Evolutionary conservation across 2,113 vertebrate species (phyloP).

Genomic region (Stercorarius parasiticus): DNA sequence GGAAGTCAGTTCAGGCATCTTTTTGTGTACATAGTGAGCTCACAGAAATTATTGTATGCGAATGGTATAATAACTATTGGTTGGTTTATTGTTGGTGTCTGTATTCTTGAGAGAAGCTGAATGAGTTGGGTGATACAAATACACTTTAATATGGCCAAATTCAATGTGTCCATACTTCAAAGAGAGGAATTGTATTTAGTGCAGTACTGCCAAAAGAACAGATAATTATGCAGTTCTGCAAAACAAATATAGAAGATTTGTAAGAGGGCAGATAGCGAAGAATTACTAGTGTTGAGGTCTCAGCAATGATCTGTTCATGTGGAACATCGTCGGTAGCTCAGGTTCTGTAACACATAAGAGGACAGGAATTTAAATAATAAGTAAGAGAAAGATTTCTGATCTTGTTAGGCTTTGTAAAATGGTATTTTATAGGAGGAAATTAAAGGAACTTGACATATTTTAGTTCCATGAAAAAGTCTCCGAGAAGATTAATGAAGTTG

Average conservation of each 20-base stretch:
- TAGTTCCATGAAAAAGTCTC: not conserved
- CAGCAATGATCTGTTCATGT: not conserved
- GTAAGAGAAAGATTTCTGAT: not conserved
- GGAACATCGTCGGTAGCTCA: not conserved
- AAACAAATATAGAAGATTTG: not conserved
- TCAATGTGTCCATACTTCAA: not conserved
- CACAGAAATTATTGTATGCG: not conserved
- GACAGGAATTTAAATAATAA: not conserved
- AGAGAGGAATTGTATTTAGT: not conserved
- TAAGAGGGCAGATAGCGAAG: not conserved
- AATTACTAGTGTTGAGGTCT: not conserved
- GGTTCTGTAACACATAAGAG: not conserved
- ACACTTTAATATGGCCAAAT: not conserved
- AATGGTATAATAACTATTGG: not conserved
- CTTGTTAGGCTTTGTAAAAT: not conserved
- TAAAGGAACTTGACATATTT: not conserved
- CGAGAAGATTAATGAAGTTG: not conserved
- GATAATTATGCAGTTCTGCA: not conserved
- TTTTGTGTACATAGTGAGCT: not conserved
- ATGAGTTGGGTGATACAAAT: not conserved
- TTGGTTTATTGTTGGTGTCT: not conserved
- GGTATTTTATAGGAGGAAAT: not conserved
- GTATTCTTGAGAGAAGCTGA: not conserved
- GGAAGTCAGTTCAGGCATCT: not conserved
- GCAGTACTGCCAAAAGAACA: not conserved